A percentile compares a stretch with the other conserved stretches of the same genome.
phyloP scores from a whole-genome alignment of 1,140 invertebrate genomes.

The Drosophila grimshawi region DNA sequence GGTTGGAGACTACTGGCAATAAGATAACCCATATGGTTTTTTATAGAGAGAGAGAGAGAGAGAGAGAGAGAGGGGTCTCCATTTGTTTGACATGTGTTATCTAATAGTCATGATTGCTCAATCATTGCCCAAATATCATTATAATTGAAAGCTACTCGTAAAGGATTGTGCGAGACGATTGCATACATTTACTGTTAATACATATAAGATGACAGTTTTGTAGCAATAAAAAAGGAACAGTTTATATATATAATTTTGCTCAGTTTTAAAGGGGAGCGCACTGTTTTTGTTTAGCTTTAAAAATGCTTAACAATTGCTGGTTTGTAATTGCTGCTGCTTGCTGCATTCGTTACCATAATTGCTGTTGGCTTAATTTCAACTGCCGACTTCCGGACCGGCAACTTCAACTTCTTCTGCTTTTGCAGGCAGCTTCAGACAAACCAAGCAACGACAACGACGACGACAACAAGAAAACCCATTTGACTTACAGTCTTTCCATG shows the following conservation, averaged over 20 bases:
- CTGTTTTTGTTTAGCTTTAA: constrained; percentile 48
- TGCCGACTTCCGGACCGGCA: constrained; percentile 75
- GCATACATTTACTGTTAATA: neutral
- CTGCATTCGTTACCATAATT: constrained; percentile 79
- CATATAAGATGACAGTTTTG: neutral
- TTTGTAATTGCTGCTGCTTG: constrained; percentile 73
- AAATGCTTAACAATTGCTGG: constrained; percentile 56
- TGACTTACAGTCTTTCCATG: constrained; percentile 64
- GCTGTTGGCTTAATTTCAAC: constrained; percentile 81
- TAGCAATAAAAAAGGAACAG: neutral
- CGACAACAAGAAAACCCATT: constrained; percentile 74
- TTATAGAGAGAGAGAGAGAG: constrained; percentile 7
- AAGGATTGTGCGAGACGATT: constrained; percentile 18
- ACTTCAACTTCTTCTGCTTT: constrained; percentile 51
- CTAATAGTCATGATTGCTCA: constrained; percentile 76
- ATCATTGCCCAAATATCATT: constrained; percentile 75
- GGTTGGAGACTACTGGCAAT: constrained; percentile 13
- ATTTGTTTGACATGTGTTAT: constrained; percentile 76
- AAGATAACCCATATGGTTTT: constrained; percentile 45
- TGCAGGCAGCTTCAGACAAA: constrained; percentile 19
- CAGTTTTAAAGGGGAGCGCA: neutral
- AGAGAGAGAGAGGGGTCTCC: neutral
- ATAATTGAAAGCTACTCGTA: constrained; percentile 64
- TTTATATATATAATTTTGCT: too few relatives aligned
- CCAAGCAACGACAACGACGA: constrained; percentile 36